phyloP scores from a whole-genome alignment of 2,888 invertebrate species.

The Melitaea athalia region DNA sequence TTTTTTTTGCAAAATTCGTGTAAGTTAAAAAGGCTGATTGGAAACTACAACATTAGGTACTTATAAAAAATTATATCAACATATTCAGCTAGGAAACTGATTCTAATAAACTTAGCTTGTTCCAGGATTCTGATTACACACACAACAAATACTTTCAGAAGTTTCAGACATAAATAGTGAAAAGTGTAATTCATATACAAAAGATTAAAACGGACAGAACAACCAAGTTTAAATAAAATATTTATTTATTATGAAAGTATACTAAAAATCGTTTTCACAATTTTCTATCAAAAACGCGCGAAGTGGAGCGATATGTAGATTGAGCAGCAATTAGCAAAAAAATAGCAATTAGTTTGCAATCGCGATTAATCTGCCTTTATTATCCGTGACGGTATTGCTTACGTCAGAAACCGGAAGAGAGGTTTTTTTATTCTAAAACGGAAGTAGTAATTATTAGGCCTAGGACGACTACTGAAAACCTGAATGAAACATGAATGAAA shows the following conservation, averaged over 20 bases:
- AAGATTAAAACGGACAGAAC: no score
- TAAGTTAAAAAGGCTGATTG: no score
- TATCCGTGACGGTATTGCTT: constrained; percentile 17
- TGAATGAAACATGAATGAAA: neutral
- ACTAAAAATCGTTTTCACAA: neutral
- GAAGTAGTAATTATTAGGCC: neutral
- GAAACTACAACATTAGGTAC: no score
- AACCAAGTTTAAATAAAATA: no score
- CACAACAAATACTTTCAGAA: no score
- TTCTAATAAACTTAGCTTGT: no score
- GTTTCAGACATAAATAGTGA: no score
- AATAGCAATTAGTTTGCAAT: constrained; percentile 2
- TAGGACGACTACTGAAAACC: neutral
- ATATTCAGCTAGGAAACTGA: no score
- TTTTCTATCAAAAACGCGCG: neutral
- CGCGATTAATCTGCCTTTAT: constrained; percentile 14
- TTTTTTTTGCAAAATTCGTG: no score
- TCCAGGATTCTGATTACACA: no score
- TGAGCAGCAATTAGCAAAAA: constrained; percentile 6
- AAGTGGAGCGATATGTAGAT: neutral
- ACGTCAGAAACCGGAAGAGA: constrained; percentile 12
- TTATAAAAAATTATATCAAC: no score
- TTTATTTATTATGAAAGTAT: neutral
- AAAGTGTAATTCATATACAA: no score
- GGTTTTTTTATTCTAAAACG: constrained; percentile 2